Base-by-base conservation (phyloP, 2,113 vertebrate species). In the Emydura subglobosa region DNA sequence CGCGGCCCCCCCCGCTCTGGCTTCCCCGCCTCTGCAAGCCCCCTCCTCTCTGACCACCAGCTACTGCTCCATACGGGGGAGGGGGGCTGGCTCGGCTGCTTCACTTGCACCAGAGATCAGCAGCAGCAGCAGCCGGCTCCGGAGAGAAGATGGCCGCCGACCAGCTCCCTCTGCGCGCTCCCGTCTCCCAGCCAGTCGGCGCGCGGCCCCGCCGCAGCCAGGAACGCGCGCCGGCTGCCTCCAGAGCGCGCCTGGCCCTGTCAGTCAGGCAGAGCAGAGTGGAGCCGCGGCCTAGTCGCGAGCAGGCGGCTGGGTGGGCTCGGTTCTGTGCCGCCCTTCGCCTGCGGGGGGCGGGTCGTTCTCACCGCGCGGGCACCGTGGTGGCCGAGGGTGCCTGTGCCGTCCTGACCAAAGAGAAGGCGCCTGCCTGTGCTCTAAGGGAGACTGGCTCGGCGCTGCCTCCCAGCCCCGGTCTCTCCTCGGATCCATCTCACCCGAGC, bases 91-190 rank as follows among this genome's bases (percentile, higher is more conserved):
- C 84, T 24, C n/a, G 53, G 85, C 88, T 55, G 94, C 96, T 72
- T 82, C 89, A n/a, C 93, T 91, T 4, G 95, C 94, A 87, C 91
- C 80, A 24, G 17, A 54, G 25, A 86, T 22, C 65, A 39, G 51
- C 51, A 95, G 39, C 65, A 39, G 51, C 51, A 94, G 68, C 88
- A 5, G 97, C 97, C 92, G 96, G 95, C 86, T 84, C 57, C 59
- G 44, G 61, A 85, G 5, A 94, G 59, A 98, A 98, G 91, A 98
- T 98, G 98, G 98, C 97, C 93, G 96, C 97, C 91, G 92, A 89
- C 82, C 93, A 89, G 92, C 61, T 76, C 72, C 57, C 91, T 79
- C 86, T n/a, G 83, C 97, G 93, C 96, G 97, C 54, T 39, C 92
- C 42, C 89, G 95, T 42, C 7, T 21, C 39, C 61, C 59, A 9